Evolutionary conservation across 2,797 vertebrate species (phyloP), one percentile per base, ranked within the genome.

Genomic region (Pelochelys cantorii): DNA sequence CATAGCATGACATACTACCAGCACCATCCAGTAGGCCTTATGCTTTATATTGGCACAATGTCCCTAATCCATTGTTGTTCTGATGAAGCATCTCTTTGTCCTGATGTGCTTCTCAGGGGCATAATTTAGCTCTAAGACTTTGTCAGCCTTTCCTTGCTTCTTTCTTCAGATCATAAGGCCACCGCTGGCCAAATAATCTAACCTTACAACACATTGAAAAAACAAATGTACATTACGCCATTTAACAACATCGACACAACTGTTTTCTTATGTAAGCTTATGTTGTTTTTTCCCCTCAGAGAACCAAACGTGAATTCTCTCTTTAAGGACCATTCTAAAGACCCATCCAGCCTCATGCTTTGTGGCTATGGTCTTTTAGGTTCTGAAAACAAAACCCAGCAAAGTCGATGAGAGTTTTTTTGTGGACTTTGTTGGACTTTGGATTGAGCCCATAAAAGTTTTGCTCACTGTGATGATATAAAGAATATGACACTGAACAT

Each of bases 271-370:
- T 86, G 88, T 83, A 93, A 86, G 90, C 81, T 87, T 82, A 87
- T 25, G 89, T n/a, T n/a, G 93, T 91, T 90, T 34, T 94, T 92
- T 54, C 14, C 77, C 42, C 89, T 93, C 8, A 55, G 86, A 94
- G 86, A 95, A 87, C 13, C 57, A 79, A 89, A 87, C 88, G 92
- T 54, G 53, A 12, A 54, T 54, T 60, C 90, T 89, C 9, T 0
- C 90, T 95, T 92, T 92, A 93, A 96, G 91, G 92, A 90, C 93
- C 85, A 82, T 94, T 95, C 90, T 94, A 88, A 96, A 93, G 91
- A 90, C 89, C 86, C 92, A 92, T 89, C 84, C 94, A 94, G 88
- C 92, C 93, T 92, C 87, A 75, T 92, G 88, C 92, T 95, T 95
- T 97, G 94, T 95, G 96, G 82, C 86, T 52, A 2, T 53, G 74